Evolutionary conservation across 30 jellyfish, hydroid and myxozoan species (phyloP).

Genomic region (Haliclystus octoradiatus): DNA sequence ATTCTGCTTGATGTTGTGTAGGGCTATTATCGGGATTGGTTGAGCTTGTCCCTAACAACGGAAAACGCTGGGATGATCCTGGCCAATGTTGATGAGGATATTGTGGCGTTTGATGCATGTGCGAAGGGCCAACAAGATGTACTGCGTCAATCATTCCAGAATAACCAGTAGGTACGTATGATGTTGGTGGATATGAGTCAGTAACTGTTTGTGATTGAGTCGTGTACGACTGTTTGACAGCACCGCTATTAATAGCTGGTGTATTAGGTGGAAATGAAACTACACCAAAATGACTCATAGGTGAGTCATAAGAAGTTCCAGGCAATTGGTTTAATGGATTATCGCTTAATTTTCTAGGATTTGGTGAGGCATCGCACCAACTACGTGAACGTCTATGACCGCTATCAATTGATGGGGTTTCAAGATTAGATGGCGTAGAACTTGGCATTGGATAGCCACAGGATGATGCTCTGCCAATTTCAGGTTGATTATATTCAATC

Average conservation of each 20-base stretch:
- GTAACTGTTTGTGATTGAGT: background rate
- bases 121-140: background rate
- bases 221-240: background rate
- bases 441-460: background rate
- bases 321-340: background rate
- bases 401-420: background rate
- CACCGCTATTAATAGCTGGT: background rate
- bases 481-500: background rate
- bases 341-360: background rate
- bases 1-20: too few relatives aligned
- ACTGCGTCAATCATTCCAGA: background rate
- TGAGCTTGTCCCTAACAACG: background rate
- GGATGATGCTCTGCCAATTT: background rate
- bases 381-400: background rate
- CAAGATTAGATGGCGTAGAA: background rate
- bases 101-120: background rate
- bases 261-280: background rate
- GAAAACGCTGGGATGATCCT: background rate
- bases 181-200: background rate
- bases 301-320: background rate
- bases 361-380: background rate
- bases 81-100: background rate
- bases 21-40: background rate
- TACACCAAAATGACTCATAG: background rate
- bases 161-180: background rate